These are phyloP conservation scores for Bhutanitis thaidina DNA, from an alignment of 2,888 invertebrate genomes.

Conservation along the genomic window DNA sequence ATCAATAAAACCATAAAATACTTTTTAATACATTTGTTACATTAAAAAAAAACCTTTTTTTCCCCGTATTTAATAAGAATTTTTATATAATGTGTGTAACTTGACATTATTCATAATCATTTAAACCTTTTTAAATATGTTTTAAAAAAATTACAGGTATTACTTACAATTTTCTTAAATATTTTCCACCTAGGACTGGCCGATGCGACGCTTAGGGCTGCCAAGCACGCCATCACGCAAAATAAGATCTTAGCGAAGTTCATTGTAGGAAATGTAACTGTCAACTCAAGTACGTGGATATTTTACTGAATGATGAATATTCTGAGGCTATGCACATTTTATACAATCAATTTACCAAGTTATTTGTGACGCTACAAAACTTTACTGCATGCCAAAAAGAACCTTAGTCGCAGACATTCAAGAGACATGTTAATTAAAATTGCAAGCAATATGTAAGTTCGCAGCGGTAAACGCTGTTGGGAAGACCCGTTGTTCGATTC, in stretches of 20 bases:
- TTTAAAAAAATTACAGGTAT: no score
- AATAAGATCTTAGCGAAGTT: constrained; percentile 39
- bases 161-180: constrained; percentile 51
- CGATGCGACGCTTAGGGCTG: constrained; percentile 34
- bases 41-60: no score
- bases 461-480: no score
- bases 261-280: not conserved
- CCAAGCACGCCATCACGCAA: constrained; percentile 39
- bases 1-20: not conserved
- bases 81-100: no score
- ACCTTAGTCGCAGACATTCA: no score
- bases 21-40: no score
- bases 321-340: not conserved
- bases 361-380: not conserved
- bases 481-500: no score
- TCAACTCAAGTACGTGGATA: not conserved
- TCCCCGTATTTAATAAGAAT: no score
- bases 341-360: not conserved
- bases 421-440: no score
- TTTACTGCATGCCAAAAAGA: not conserved
- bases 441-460: no score
- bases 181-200: constrained; percentile 45
- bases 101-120: no score
- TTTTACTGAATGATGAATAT: not conserved
- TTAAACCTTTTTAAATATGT: no score